Evolutionary conservation across 2,888 invertebrate species (phyloP), one percentile per base, ranked within the genome.

Genomic region (Parnassius glacialis): DNA sequence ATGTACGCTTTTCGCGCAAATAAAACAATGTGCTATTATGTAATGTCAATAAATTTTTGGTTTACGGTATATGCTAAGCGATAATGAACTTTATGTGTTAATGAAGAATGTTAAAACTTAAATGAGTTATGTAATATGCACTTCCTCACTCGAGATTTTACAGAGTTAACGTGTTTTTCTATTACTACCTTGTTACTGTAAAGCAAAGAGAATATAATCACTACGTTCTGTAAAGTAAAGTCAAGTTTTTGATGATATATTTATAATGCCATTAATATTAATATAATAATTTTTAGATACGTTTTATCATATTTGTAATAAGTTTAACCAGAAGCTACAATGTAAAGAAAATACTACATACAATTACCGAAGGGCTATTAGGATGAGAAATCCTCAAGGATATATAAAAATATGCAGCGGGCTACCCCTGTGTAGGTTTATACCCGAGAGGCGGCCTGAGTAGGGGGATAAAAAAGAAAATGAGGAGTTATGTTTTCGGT

Each of bases 401-500:
- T 81, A 85, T 81, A 87, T 86, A 89, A 84, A 85, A 84, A 86
- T 87, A 89, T 86, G 85, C 89, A 86, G 83, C 80, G 67, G 60
- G 70, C 71, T 81, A 84, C 90, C 90, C 89, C 82, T 74, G 76
- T 72, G 76, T 79, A 76, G 75, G 82, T 81, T 83, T 83, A 79
- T 81, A 75, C 81, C 75, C 81, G 76, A 76, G 75, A 79, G 80
- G 85, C 81, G 84, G 80, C 78, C 48, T 79, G 84, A 85, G 85
- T 83, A 82, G 90, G 90, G 91, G 90, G 90, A 59, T 59, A 89
- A 90, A 90, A 91, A 90, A 90, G 87, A 87, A 90, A 91, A 91
- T 91, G 90, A 91, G 91, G 84, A 91, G 91, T 91, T 91, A 91
- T 91, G 90, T 90, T 90, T 89, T 90, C 83, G 85, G 90, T 90